Percentiles rank a stretch among this genome's conserved stretches.
Conservation (phyloP, 2,888 invertebrate species). For the Papilio gigon region DNA sequence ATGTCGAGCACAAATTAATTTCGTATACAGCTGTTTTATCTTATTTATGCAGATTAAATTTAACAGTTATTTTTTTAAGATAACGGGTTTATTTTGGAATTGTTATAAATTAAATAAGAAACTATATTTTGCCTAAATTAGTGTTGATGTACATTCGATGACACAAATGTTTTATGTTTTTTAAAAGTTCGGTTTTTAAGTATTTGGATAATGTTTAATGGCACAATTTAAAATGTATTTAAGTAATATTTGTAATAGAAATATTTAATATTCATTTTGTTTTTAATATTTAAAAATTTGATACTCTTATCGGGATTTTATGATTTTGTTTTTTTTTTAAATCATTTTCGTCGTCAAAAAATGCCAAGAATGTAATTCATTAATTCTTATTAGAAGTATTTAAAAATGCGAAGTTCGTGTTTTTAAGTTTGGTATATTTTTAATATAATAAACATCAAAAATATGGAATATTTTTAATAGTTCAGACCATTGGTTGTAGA, state of each 20-base stretch:
- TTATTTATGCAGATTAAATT: not conserved
- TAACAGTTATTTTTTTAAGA: not conserved
- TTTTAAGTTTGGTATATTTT: too few species aligned
- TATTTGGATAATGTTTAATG: not conserved
- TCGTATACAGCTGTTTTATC: constrained; percentile 10
- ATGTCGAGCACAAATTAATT: constrained; percentile 27
- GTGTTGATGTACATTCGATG: too few species aligned
- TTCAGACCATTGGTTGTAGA: constrained; percentile 37
- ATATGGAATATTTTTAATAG: too few species aligned
- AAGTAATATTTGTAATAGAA: not conserved
- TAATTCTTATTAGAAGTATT: too few species aligned
- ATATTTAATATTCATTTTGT: not conserved
- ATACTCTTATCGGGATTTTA: not conserved
- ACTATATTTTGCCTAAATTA: not conserved
- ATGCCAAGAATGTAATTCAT: too few species aligned
- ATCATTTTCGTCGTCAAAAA: too few species aligned
- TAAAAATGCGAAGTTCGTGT: too few species aligned
- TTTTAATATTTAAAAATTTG: not conserved
- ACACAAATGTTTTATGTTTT: constrained; percentile 1
- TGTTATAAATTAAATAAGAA: not conserved
- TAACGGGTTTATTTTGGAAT: not conserved
- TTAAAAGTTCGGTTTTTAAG: not conserved
- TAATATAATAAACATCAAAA: too few species aligned
- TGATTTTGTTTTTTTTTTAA: too few species aligned
- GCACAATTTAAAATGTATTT: not conserved